A percentile compares a stretch with the other conserved stretches of the same genome.
Conservation (phyloP, 2,113 vertebrate species). For the Asarcornis scutulata region DNA sequence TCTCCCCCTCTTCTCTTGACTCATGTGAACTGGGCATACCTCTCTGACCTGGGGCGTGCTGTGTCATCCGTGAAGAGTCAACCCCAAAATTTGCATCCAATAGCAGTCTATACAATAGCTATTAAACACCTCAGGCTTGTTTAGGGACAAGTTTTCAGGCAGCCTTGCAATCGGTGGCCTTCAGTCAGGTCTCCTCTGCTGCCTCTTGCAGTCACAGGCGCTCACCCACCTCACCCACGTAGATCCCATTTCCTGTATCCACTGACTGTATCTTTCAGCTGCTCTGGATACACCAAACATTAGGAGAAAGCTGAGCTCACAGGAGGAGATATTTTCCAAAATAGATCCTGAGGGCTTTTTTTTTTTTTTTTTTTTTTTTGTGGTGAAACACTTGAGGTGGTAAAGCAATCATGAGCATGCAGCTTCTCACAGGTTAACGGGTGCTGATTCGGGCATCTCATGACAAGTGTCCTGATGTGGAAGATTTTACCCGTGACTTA, state of each 20-base stretch:
- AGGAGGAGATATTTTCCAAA: neutral
- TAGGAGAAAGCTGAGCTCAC: neutral
- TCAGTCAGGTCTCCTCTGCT: neutral
- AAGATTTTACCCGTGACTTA: neutral
- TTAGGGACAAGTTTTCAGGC: neutral
- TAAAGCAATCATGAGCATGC: neutral
- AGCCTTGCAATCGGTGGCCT: neutral
- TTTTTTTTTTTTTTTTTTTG: neutral
- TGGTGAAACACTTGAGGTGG: neutral
- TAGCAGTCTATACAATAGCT: neutral
- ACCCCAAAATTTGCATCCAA: neutral
- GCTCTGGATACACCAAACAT: neutral
- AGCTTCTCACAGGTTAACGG: neutral
- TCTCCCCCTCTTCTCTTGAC: neutral
- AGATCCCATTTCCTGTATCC: neutral
- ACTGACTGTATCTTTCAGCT: neutral
- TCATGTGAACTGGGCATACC: neutral
- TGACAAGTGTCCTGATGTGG: neutral
- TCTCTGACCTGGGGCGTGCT: neutral
- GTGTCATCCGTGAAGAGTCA: neutral
- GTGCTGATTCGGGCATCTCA: neutral
- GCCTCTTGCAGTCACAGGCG: neutral
- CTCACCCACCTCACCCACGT: accelerated
- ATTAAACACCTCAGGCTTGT: neutral
- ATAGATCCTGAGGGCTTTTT: neutral